Conservation (phyloP, 2,113 vertebrate genomes). For the Tragelaphus scriptus region DNA sequence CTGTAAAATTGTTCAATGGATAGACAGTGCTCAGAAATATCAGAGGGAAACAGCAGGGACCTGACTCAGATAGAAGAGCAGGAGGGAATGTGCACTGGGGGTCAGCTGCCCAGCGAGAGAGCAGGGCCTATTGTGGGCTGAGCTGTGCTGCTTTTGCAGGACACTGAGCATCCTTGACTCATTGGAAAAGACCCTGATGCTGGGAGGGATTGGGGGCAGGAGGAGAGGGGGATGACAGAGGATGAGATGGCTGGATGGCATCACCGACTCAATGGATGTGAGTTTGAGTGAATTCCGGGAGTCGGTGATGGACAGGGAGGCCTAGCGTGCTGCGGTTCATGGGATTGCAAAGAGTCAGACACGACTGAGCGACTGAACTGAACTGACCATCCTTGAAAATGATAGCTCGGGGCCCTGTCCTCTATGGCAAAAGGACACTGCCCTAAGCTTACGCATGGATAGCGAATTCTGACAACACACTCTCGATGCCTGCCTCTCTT, state of each 20-base stretch:
- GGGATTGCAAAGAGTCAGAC: background rate
- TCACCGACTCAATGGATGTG: background rate
- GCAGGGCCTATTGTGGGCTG: fast-evolving
- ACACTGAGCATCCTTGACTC: background rate
- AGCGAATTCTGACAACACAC: background rate
- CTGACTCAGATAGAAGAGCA: background rate
- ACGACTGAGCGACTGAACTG: background rate
- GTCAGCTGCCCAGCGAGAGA: background rate
- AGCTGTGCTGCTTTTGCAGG: background rate
- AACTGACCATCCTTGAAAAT: background rate
- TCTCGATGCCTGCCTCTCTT: background rate
- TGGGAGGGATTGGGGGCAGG: background rate
- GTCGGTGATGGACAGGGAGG: background rate
- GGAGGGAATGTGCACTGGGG: fast-evolving
- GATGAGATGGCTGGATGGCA: background rate
- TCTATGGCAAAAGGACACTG: background rate
- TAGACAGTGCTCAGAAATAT: background rate
- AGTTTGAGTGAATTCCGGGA: background rate
- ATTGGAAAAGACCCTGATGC: background rate
- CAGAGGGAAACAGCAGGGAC: background rate
- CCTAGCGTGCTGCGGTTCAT: fast-evolving
- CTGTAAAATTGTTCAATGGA: background rate
- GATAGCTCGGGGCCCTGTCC: background rate
- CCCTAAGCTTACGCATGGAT: fast-evolving
- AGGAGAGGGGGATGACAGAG: background rate